Evolutionary conservation across 2,888 invertebrate genomes (phyloP).

Genomic region (Marasmarcha lunaedactyla): DNA sequence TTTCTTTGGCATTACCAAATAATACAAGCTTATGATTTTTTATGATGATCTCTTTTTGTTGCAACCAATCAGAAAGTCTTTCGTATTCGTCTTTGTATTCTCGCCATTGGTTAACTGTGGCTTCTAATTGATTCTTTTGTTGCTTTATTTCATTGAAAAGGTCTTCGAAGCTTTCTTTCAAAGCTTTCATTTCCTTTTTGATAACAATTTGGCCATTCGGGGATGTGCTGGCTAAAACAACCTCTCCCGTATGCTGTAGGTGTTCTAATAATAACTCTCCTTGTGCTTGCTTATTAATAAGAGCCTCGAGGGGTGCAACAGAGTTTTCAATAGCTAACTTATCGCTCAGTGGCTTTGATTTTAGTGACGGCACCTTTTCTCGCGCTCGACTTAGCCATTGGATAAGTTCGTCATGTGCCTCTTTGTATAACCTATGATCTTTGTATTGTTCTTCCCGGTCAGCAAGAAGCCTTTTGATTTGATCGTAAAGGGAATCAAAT

Average conservation of each 20-base stretch:
- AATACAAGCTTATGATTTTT: constrained; percentile 90
- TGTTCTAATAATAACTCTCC: constrained; percentile 90
- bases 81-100: constrained; percentile 95
- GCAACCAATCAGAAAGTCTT: constrained; percentile 90
- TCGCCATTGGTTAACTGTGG: constrained; percentile 85
- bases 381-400: constrained; percentile 89
- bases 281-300: constrained; percentile 90
- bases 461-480: constrained; percentile 79
- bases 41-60: constrained; percentile 90
- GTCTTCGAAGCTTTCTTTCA: constrained; percentile 86
- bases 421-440: constrained; percentile 90
- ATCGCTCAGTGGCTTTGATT: constrained; percentile 86
- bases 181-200: constrained; percentile 85
- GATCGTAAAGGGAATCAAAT: constrained; percentile 83
- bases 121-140: constrained; percentile 86
- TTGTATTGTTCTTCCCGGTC: constrained; percentile 89
- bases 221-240: constrained; percentile 86
- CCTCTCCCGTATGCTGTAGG: constrained; percentile 88
- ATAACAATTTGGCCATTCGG: constrained; percentile 83
- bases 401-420: constrained; percentile 89
- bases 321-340: constrained; percentile 91
- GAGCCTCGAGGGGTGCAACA: constrained; percentile 85
- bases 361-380: constrained; percentile 89
- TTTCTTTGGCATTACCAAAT: constrained; percentile 83
- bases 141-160: constrained; percentile 88